A percentile compares a stretch with the other conserved stretches of the same genome.
Conservation (phyloP, 2,797 vertebrate species). For the Malacoctenus gilli region DNA sequence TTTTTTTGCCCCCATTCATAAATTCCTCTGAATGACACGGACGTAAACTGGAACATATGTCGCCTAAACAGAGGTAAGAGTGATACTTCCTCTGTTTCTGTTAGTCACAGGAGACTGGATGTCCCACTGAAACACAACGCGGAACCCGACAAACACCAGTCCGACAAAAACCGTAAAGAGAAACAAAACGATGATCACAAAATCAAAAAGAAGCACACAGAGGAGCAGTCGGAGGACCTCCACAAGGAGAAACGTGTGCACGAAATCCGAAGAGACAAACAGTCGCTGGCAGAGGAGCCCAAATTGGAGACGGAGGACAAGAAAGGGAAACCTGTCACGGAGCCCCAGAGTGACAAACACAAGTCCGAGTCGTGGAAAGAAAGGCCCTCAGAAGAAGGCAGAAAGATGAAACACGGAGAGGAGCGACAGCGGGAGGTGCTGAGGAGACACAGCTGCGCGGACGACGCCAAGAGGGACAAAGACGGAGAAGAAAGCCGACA, state of each 20-base stretch:
- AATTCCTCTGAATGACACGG: not conserved
- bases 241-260: conserved; percentile 38
- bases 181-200: conserved; percentile 52
- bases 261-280: conserved; percentile 52
- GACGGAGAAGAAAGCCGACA: conserved; percentile 32
- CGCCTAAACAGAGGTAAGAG: conserved; percentile 25
- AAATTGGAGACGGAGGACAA: conserved; percentile 31
- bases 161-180: conserved; percentile 62
- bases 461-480: conserved; percentile 47
- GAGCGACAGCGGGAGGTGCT: conserved; percentile 57
- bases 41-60: not conserved
- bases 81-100: conserved; percentile 52
- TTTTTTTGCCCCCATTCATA: not conserved
- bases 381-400: conserved; percentile 36
- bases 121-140: conserved; percentile 61
- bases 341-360: conserved; percentile 53
- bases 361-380: conserved; percentile 61
- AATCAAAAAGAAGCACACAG: conserved; percentile 35
- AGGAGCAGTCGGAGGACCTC: conserved; percentile 27
- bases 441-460: conserved; percentile 49
- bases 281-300: conserved; percentile 8
- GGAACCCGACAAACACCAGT: conserved; percentile 63
- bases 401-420: conserved; percentile 51
- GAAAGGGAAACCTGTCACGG: conserved; percentile 38
- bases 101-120: conserved; percentile 71